phyloP scores from a whole-genome alignment of 1,140 invertebrate species.

The Popillia japonica region DNA sequence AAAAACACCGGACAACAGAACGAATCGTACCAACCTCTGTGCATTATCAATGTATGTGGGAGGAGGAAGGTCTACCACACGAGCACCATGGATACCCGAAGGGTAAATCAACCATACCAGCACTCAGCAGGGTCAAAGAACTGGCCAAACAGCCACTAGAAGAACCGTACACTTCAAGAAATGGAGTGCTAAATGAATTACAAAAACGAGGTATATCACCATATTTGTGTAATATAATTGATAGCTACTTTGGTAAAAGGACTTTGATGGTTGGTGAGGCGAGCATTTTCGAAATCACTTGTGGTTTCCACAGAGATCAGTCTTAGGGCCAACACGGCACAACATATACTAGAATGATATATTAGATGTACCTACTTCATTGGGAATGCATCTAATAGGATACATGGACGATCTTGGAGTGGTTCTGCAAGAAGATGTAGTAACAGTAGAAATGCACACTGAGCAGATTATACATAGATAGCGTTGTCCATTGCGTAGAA shows the following conservation, averaged over 20 bases:
- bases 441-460: background rate
- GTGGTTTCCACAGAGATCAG: background rate
- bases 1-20: too few relatives aligned
- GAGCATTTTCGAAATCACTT: slow-evolving; percentile 1
- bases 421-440: background rate
- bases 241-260: slow-evolving; percentile 20
- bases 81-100: too few relatives aligned
- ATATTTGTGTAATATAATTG: background rate
- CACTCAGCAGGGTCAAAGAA: too few relatives aligned
- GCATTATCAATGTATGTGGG: too few relatives aligned
- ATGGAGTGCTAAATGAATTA: slow-evolving; percentile 1
- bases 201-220: slow-evolving; percentile 12
- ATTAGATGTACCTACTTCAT: background rate
- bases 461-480: slow-evolving; percentile 24
- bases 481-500: too few relatives aligned
- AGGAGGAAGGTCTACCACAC: too few relatives aligned
- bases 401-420: too few relatives aligned
- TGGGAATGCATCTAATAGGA: too few relatives aligned
- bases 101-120: too few relatives aligned
- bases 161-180: background rate
- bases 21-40: too few relatives aligned
- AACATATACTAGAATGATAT: too few relatives aligned
- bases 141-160: too few relatives aligned
- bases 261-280: background rate
- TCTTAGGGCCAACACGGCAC: slow-evolving; percentile 4